Conservation (phyloP, 2,888 invertebrate genomes). For the Odontocolon sp. region DNA sequence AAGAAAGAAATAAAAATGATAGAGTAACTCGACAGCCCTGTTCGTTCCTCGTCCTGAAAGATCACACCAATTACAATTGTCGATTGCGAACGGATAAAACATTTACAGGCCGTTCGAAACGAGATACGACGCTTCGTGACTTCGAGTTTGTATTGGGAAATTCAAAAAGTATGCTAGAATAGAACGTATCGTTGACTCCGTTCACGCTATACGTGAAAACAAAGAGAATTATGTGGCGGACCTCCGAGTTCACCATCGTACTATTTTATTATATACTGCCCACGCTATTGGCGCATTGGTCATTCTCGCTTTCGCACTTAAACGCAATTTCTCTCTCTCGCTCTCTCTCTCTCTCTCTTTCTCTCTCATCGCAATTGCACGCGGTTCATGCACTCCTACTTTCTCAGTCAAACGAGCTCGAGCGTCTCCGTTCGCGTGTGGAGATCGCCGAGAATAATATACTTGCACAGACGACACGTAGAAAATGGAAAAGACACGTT, state of each 20-base stretch:
- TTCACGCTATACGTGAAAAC: conserved; percentile 46
- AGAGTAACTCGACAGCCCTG: conserved; percentile 8
- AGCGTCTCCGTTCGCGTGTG: conserved; percentile 24
- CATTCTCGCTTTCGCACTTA: conserved; percentile 41
- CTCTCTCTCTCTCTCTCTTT: conserved; percentile 12
- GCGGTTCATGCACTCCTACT: conserved; percentile 18
- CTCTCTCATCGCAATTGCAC: conserved; percentile 35
- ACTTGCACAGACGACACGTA: conserved; percentile 63
- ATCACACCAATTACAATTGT: not conserved
- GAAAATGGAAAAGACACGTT: conserved; percentile 66
- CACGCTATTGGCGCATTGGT: conserved; percentile 42
- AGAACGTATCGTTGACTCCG: conserved; percentile 30
- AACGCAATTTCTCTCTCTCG: conserved; percentile 13
- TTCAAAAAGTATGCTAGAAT: conserved; percentile 10
- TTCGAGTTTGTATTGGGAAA: conserved; percentile 14
- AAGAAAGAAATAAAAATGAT: conserved; percentile 24
- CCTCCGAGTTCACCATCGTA: conserved; percentile 1
- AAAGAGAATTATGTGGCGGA: conserved; percentile 34
- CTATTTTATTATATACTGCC: not conserved
- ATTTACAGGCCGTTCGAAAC: conserved; percentile 20
- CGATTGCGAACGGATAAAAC: not conserved
- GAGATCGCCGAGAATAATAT: conserved; percentile 42
- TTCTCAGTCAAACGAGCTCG: conserved; percentile 39
- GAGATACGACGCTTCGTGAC: conserved; percentile 12
- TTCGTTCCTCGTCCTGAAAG: not conserved